These are phyloP conservation scores for Anoplophora glabripennis DNA, from an alignment of 1,140 invertebrate genomes.

Conservation along the genomic window DNA sequence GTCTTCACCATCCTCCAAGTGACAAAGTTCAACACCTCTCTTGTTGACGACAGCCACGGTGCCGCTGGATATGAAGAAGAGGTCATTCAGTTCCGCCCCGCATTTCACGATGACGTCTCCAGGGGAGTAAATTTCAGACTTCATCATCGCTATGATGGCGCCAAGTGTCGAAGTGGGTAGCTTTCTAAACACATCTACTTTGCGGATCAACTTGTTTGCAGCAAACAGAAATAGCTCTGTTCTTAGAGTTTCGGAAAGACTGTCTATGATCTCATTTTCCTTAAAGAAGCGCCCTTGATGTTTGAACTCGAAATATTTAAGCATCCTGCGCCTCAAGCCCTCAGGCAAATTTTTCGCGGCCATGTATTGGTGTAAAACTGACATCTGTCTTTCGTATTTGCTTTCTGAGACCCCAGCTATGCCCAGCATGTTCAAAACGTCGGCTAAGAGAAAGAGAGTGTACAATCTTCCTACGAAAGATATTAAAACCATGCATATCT, in stretches of 20 bases:
- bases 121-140: slow-evolving; percentile 48
- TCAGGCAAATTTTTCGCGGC: slow-evolving; percentile 18
- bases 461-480: slow-evolving; percentile 21
- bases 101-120: no score
- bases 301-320: slow-evolving; percentile 17
- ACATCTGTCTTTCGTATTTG: slow-evolving; percentile 21
- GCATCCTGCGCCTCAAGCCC: slow-evolving; percentile 9
- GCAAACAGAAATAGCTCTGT: slow-evolving; percentile 50
- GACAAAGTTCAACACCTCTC: no score
- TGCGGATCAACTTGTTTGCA: slow-evolving; percentile 45
- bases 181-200: slow-evolving; percentile 47
- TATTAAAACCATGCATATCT: slow-evolving; percentile 7
- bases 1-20: no score
- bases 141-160: slow-evolving; percentile 43
- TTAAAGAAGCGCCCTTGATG: slow-evolving; percentile 24
- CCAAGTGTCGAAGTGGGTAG: slow-evolving; percentile 37
- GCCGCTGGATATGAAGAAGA: no score
- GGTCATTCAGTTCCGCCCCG: no score
- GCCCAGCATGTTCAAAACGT: slow-evolving; percentile 20
- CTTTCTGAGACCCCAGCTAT: slow-evolving; percentile 23
- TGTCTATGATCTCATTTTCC: slow-evolving; percentile 25
- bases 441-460: slow-evolving; percentile 20
- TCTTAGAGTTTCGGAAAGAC: slow-evolving; percentile 24
- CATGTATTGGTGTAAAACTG: slow-evolving; percentile 19
- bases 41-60: no score